Evolutionary conservation across 2,888 invertebrate genomes (phyloP).

Genomic region (Scelioninae gen. 1): DNA sequence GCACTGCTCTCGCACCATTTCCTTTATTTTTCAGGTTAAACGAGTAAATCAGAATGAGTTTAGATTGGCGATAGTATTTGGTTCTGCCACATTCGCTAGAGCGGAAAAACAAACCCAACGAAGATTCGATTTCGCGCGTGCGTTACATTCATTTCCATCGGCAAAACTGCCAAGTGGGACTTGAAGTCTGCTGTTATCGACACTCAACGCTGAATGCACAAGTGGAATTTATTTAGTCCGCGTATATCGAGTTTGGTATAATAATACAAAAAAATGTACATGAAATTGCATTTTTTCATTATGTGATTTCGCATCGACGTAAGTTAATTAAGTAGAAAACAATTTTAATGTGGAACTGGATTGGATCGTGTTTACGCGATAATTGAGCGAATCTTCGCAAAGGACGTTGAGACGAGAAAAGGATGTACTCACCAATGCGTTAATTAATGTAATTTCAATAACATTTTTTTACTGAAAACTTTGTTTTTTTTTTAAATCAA

Average conservation of each 20-base stretch:
- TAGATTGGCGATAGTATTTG: constrained; percentile 36
- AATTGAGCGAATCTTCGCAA: constrained; percentile 51
- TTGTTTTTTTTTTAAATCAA: no score
- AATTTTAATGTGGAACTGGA: constrained; percentile 48
- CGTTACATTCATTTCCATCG: constrained; percentile 64
- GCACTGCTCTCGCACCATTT: no score
- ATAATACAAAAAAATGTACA: constrained; percentile 46
- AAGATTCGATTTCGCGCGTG: constrained; percentile 55
- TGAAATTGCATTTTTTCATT: constrained; percentile 51
- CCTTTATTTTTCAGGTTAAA: constrained; percentile 35
- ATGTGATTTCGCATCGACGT: constrained; percentile 13
- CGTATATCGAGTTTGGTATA: constrained; percentile 25
- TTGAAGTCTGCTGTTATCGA: constrained; percentile 61
- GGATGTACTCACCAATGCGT: not conserved
- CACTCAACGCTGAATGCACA: constrained; percentile 54
- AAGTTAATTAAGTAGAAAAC: constrained; percentile 58
- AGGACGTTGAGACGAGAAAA: constrained; percentile 8
- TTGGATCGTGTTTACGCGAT: constrained; percentile 61
- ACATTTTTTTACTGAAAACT: not conserved
- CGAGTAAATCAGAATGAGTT: not conserved
- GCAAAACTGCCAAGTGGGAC: constrained; percentile 63
- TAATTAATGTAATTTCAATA: constrained; percentile 38
- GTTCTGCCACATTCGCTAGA: constrained; percentile 35
- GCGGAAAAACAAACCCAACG: constrained; percentile 46
- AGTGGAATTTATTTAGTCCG: constrained; percentile 58